Conservation (phyloP, 2,113 vertebrate species). For the Caretta caretta region DNA sequence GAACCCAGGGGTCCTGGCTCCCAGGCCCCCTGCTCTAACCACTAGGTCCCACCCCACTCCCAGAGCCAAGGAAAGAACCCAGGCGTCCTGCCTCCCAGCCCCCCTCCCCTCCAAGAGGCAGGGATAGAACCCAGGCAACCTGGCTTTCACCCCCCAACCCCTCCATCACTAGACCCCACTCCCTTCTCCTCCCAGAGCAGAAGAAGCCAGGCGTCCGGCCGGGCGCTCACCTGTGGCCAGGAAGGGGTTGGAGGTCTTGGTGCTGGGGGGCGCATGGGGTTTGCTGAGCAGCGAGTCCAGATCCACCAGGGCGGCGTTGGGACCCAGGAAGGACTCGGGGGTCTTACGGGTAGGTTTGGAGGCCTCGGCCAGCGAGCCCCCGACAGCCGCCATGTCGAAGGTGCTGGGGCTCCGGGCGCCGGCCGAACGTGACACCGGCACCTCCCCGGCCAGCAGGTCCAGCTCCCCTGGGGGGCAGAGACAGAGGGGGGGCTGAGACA, state of each 20-base stretch:
- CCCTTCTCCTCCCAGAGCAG: conserved; percentile 43
- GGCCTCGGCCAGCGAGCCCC: conserved; percentile 81
- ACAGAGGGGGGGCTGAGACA: background rate
- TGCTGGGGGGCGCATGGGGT: conserved; percentile 71
- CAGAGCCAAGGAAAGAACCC: too few relatives aligned
- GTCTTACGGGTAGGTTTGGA: conserved; percentile 89
- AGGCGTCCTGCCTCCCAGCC: background rate
- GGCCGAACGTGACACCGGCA: conserved; percentile 6
- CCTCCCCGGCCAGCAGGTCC: conserved; percentile 74
- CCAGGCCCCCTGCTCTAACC: background rate
- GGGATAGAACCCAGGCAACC: background rate
- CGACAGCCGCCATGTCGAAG: conserved; percentile 82
- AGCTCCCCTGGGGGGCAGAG: conserved; percentile 58
- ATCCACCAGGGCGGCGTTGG: conserved; percentile 91
- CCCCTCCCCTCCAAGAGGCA: background rate
- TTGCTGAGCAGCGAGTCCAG: conserved; percentile 90
- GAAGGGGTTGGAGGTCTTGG: conserved; percentile 88
- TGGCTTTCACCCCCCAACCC: background rate
- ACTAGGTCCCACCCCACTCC: background rate
- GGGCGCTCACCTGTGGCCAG: conserved; percentile 85
- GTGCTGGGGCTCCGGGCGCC: conserved; percentile 64
- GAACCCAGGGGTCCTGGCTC: conserved; percentile 53
- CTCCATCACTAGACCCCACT: rapidly evolving
- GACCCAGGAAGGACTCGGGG: conserved; percentile 92
- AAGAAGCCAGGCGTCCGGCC: conserved; percentile 54